Percentiles rank a stretch among this genome's conserved stretches.
These are phyloP conservation scores for Steinernema hermaphroditum DNA, from an alignment of 2,888 invertebrate genomes.

Conservation along the genomic window DNA sequence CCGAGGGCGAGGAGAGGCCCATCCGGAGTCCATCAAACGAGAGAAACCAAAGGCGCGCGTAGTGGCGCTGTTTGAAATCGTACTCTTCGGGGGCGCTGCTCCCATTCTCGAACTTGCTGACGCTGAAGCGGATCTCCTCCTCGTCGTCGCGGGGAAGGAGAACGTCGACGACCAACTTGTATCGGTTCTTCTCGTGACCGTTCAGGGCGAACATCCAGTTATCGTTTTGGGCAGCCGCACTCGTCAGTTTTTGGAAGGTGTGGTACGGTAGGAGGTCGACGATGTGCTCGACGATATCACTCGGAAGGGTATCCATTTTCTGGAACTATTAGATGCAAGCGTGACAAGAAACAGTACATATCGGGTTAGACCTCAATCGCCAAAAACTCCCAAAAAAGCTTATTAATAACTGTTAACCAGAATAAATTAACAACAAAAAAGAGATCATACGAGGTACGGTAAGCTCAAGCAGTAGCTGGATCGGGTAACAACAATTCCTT, in stretches of 20 bases:
- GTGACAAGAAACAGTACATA: too few species aligned
- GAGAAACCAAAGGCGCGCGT: background rate
- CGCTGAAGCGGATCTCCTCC: background rate
- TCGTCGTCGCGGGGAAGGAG: background rate
- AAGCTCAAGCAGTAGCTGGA: background rate
- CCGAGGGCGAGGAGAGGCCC: background rate
- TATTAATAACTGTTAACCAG: too few species aligned
- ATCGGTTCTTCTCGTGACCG: background rate
- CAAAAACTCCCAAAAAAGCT: too few species aligned
- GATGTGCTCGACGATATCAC: background rate
- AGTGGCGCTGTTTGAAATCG: background rate
- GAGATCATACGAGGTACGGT: slow-evolving; percentile 3
- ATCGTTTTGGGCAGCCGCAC: background rate
- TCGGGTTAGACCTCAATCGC: too few species aligned
- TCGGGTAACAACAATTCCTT: background rate
- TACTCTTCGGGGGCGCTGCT: background rate
- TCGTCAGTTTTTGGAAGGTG: background rate
- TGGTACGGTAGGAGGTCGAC: background rate
- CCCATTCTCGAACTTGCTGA: background rate
- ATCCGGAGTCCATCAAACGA: background rate
- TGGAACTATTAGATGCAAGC: too few species aligned
- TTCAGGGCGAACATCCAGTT: background rate
- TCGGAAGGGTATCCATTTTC: background rate
- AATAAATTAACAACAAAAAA: background rate
- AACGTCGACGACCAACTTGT: background rate